Evolutionary conservation across 2,113 vertebrate species (phyloP).

Genomic region (Crotalus viridis): DNA sequence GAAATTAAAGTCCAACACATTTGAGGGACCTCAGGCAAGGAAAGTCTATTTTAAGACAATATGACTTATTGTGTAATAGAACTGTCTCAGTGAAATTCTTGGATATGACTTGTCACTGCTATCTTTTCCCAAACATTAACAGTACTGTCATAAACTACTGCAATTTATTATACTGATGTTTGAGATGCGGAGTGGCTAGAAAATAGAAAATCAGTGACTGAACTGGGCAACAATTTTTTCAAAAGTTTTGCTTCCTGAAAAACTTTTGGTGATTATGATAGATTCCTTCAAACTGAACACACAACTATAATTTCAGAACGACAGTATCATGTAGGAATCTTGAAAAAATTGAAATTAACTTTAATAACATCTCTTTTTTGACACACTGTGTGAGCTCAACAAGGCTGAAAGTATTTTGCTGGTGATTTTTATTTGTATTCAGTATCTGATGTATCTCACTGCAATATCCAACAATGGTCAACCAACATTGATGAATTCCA

Average conservation of each 20-base stretch:
- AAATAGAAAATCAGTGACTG: background rate
- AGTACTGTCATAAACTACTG: background rate
- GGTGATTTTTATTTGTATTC: background rate
- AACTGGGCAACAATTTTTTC: background rate
- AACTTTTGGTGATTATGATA: background rate
- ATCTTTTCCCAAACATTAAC: background rate
- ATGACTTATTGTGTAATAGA: background rate
- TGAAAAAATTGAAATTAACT: background rate
- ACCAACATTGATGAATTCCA: background rate
- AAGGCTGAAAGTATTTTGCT: background rate
- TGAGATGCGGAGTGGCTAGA: background rate
- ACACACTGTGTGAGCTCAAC: background rate
- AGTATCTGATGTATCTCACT: background rate
- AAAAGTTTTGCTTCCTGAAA: background rate
- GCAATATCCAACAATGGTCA: background rate
- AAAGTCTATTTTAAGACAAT: background rate
- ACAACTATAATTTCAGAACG: background rate
- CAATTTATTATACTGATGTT: background rate
- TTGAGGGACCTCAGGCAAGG: background rate
- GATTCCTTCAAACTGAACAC: background rate
- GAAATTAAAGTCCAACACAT: background rate
- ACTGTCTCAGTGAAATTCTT: background rate
- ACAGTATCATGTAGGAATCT: background rate
- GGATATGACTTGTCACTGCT: background rate
- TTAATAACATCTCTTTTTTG: background rate